These are phyloP conservation scores for Rhadinocentrus ornatus DNA, from an alignment of 2,797 vertebrate genomes.

Conservation along the genomic window DNA sequence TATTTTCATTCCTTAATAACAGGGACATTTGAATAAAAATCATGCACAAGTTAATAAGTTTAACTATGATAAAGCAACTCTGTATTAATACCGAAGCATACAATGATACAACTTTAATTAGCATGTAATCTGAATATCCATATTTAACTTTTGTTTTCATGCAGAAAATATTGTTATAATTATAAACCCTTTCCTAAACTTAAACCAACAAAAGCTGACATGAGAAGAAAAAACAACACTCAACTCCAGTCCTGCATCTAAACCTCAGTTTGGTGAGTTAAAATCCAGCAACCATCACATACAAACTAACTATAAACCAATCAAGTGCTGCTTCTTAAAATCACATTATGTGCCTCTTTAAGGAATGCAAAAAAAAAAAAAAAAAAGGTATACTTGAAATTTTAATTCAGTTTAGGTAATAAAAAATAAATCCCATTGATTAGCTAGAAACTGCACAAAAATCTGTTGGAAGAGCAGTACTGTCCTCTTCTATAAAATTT, in stretches of 20 bases:
- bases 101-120: too few species aligned
- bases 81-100: neutral
- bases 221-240: too few species aligned
- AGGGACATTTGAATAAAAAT: neutral
- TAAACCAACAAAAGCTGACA: too few species aligned
- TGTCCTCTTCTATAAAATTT: slow-evolving; percentile 15
- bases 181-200: too few species aligned
- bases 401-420: too few species aligned
- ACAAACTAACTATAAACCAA: neutral
- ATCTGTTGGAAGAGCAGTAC: neutral
- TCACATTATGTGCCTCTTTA: neutral
- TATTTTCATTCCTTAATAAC: neutral
- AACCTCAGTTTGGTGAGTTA: too few species aligned
- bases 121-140: too few species aligned
- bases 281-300: too few species aligned
- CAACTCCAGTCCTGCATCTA: neutral
- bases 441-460: neutral
- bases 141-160: too few species aligned
- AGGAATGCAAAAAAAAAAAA: too few species aligned
- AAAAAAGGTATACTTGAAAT: too few species aligned
- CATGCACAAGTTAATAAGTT: neutral
- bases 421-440: neutral
- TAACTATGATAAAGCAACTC: neutral
- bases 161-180: too few species aligned
- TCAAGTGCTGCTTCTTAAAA: neutral